phyloP scores from a whole-genome alignment of 2,113 vertebrate genomes.

The Uria aalge region DNA sequence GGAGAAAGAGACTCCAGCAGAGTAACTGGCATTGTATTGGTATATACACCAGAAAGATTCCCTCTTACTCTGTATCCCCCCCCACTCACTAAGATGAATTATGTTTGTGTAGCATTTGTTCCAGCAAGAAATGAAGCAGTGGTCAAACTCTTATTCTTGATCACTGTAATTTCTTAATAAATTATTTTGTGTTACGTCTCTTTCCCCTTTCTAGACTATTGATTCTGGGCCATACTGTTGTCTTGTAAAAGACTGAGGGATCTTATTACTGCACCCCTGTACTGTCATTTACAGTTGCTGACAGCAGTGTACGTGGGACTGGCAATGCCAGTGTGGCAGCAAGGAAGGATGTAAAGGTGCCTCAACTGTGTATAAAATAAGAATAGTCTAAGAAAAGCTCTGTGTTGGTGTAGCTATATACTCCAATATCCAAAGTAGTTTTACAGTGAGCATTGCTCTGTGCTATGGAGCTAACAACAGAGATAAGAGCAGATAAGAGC shows the following conservation, averaged over 20 bases:
- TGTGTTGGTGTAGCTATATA: neutral
- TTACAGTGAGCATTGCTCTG: neutral
- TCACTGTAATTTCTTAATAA: neutral
- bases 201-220: neutral
- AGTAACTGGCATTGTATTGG: conserved; percentile 6
- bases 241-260: neutral
- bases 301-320: neutral
- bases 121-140: neutral
- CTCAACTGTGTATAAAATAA: neutral
- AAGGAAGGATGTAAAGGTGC: neutral
- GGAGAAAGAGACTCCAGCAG: conserved; percentile 44
- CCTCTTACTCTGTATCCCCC: neutral
- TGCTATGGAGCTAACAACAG: accelerated
- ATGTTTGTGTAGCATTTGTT: neutral
- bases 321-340: neutral
- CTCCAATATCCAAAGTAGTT: neutral
- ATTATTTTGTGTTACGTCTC: neutral
- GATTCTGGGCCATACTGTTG: neutral
- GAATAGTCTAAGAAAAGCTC: neutral
- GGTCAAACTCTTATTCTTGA: neutral
- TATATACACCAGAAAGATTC: neutral
- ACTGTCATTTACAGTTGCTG: neutral
- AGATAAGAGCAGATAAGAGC: neutral
- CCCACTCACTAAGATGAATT: neutral
- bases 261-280: neutral